Conservation (phyloP, 2,888 invertebrate genomes). For the Xanthia icteritia region DNA sequence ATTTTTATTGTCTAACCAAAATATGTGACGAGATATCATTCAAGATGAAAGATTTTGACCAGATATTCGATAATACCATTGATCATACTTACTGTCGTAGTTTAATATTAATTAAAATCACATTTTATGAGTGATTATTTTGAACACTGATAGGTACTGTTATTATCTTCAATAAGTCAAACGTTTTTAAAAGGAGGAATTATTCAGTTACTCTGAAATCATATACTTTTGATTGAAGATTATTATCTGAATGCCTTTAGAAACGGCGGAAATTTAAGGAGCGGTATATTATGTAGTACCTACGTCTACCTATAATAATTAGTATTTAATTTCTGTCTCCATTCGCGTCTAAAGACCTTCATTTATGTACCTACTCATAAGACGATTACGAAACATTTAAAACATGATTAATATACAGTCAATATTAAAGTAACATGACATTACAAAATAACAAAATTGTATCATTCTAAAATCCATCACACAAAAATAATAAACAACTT, state of each 20-base stretch:
- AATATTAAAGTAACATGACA: not conserved
- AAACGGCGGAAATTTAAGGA: constrained; percentile 7
- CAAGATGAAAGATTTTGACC: not conserved
- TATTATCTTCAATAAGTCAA: not conserved
- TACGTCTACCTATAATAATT: not conserved
- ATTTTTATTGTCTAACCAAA: not conserved
- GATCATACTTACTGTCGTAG: not conserved
- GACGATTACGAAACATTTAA: constrained; percentile 4
- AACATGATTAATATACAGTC: not conserved
- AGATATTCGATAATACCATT: not conserved
- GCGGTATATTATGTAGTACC: not conserved
- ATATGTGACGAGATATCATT: too few relatives aligned
- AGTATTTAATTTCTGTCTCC: not conserved
- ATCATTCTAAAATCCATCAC: too few relatives aligned
- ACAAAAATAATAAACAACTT: not conserved
- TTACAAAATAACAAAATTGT: not conserved
- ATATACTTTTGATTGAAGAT: not conserved
- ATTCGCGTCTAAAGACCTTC: not conserved
- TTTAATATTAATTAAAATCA: not conserved
- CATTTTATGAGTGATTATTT: not conserved
- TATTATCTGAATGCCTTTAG: constrained; percentile 21
- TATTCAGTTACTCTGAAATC: not conserved
- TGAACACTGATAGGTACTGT: not conserved
- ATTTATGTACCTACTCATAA: not conserved
- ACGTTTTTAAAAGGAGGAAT: not conserved